These are phyloP conservation scores for Endotricha flammealis DNA, from an alignment of 2,888 invertebrate genomes.

Conservation along the genomic window DNA sequence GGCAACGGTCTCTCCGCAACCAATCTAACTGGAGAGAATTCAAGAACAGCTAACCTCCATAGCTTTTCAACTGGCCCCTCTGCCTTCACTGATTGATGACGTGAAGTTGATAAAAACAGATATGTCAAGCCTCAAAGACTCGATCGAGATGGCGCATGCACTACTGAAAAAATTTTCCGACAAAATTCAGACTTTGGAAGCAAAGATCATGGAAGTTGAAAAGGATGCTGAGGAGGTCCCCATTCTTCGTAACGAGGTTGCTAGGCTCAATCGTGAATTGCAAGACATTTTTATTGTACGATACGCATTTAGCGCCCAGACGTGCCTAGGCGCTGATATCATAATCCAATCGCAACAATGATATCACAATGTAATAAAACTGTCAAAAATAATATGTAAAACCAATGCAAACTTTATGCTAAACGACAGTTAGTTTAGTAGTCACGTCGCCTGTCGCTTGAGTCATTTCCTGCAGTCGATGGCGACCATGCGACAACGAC, in stretches of 20 bases:
- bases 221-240: slow-evolving; percentile 1
- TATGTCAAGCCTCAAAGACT: background rate
- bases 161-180: background rate
- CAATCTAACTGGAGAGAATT: background rate
- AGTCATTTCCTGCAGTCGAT: slow-evolving; percentile 53
- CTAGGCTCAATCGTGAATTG: slow-evolving; percentile 3
- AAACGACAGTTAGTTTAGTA: slow-evolving; percentile 30
- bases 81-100: background rate
- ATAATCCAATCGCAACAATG: background rate
- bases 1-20: no score
- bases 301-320: no score
- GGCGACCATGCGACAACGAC: slow-evolving; percentile 26
- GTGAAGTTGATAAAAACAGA: background rate
- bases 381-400: no score
- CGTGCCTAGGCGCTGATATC: no score
- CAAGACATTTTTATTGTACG: no score
- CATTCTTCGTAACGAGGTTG: background rate
- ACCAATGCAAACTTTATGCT: slow-evolving; percentile 1
- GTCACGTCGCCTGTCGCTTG: slow-evolving; percentile 33
- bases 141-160: background rate
- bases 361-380: background rate
- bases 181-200: background rate
- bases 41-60: slow-evolving; percentile 2
- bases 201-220: background rate
- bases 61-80: background rate